A percentile compares a stretch with the other conserved stretches of the same genome.
These are phyloP conservation scores for Coendou prehensilis DNA, from an alignment of 2,797 vertebrate species.

Conservation along the genomic window DNA sequence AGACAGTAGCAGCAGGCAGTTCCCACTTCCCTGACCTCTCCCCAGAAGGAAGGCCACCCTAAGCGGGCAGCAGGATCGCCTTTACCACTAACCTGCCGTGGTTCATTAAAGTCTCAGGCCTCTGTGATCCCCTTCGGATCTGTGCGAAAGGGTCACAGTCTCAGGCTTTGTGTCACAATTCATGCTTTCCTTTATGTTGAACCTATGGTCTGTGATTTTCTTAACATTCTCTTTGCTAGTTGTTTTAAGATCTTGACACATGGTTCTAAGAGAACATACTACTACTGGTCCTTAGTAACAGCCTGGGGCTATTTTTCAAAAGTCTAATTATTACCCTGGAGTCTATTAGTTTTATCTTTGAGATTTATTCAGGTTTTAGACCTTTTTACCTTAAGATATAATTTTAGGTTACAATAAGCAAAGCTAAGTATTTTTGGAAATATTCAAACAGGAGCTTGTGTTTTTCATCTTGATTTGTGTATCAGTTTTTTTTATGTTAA, in stretches of 20 bases:
- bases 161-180: constrained; percentile 13
- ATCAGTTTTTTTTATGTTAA: neutral
- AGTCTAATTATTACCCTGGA: constrained; percentile 76
- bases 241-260: constrained; percentile 46
- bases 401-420: constrained; percentile 75
- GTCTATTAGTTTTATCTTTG: constrained; percentile 75
- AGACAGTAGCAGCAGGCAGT: constrained; percentile 64
- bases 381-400: constrained; percentile 70
- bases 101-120: constrained; percentile 61
- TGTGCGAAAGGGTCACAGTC: constrained; percentile 13
- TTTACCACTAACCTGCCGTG: neutral
- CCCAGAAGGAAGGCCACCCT: constrained; percentile 51
- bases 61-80: constrained; percentile 1
- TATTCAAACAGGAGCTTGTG: constrained; percentile 50
- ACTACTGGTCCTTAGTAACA: neutral
- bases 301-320: constrained; percentile 23
- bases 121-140: constrained; percentile 67
- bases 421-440: constrained; percentile 69
- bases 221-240: constrained; percentile 48
- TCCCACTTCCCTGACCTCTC: constrained; percentile 72
- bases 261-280: neutral
- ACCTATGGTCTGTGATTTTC: constrained; percentile 55
- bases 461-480: constrained; percentile 46
- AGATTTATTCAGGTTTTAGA: constrained; percentile 68
- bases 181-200: constrained; percentile 18